Percentiles rank a stretch among this genome's conserved stretches.
Conservation (phyloP, 2,797 vertebrate genomes). For the Notoglanidium macrostoma region DNA sequence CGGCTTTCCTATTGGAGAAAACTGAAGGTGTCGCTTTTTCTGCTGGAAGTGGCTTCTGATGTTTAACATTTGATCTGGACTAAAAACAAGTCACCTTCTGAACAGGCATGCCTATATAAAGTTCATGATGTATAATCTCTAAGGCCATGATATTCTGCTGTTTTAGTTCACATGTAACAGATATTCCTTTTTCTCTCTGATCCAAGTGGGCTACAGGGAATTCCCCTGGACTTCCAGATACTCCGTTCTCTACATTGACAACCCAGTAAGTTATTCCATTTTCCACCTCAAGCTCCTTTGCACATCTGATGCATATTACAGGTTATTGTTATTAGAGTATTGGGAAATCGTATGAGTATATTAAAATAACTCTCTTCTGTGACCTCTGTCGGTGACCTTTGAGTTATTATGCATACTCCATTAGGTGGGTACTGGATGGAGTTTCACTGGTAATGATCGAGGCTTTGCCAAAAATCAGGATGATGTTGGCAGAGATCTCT, state of each 20-base stretch:
- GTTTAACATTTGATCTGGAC: too few relatives aligned
- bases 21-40: too few relatives aligned
- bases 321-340: background rate
- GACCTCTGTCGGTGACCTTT: background rate
- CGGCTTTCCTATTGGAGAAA: too few relatives aligned
- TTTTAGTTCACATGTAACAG: background rate
- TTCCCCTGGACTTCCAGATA: conserved; percentile 79
- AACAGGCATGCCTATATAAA: too few relatives aligned
- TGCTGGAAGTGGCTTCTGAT: too few relatives aligned
- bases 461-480: conserved; percentile 78
- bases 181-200: conserved; percentile 49
- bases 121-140: background rate
- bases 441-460: conserved; percentile 72
- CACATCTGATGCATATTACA: background rate
- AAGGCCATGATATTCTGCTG: background rate
- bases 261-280: conserved; percentile 69
- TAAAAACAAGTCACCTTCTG: too few relatives aligned
- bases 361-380: background rate
- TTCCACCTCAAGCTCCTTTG: background rate
- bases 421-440: conserved; percentile 84
- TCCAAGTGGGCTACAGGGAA: conserved; percentile 74
- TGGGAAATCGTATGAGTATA: background rate
- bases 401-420: conserved; percentile 4
- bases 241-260: conserved; percentile 83
- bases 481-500: conserved; percentile 78